These are phyloP conservation scores for Eueides isabella DNA, from an alignment of 1,140 invertebrate genomes.

Conservation along the genomic window DNA sequence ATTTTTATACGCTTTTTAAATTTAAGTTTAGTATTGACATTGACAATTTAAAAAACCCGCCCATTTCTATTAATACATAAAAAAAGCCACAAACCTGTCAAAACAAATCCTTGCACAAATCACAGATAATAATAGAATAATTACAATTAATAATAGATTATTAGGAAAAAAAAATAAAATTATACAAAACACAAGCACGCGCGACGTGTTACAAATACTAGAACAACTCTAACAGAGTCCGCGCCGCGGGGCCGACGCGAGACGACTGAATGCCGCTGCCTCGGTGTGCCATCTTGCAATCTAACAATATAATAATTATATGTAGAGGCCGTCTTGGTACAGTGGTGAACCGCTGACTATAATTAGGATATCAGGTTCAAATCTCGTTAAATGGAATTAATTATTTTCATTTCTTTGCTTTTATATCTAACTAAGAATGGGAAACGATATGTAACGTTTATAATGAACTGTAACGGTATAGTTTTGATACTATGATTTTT, in stretches of 20 bases:
- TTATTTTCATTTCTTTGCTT: no score
- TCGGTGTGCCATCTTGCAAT: constrained; percentile 29
- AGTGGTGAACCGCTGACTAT: no score
- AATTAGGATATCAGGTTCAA: no score
- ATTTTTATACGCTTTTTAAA: no score
- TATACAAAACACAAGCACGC: constrained; percentile 48
- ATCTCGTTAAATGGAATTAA: no score
- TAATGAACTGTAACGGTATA: no score
- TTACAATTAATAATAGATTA: background rate
- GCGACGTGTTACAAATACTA: constrained; percentile 39
- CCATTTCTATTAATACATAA: background rate
- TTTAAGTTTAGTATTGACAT: no score
- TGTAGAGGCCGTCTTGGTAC: no score
- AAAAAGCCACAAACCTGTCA: constrained; percentile 12
- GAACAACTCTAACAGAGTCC: constrained; percentile 38
- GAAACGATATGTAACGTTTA: no score
- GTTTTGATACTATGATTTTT: no score
- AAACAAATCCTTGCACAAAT: constrained; percentile 49
- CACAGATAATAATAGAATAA: constrained; percentile 36
- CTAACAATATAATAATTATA: constrained; percentile 54
- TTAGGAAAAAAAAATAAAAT: constrained; percentile 40
- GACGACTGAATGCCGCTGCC: constrained; percentile 44
- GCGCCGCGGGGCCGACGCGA: constrained; percentile 52
- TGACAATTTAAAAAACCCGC: background rate
- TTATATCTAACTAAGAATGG: no score